Conservation (phyloP, 2,797 vertebrate genomes). For the Manis javanica region DNA sequence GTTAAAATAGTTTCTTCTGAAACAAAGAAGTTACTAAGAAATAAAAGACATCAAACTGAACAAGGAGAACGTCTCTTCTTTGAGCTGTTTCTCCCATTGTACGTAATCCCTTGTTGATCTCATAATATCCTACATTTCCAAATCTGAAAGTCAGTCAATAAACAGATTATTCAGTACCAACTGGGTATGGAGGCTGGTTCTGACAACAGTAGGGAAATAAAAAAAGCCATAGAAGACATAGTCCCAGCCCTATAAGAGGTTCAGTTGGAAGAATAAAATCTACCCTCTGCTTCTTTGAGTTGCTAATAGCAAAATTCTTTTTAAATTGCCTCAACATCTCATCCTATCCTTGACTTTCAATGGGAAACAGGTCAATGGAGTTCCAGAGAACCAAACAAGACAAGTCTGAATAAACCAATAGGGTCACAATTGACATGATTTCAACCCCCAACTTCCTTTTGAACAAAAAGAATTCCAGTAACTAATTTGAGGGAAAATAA, state of each 20-base stretch:
- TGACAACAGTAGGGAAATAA: slow-evolving; percentile 20
- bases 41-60: neutral
- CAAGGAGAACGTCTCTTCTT: neutral
- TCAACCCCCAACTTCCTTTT: neutral
- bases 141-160: slow-evolving; percentile 44
- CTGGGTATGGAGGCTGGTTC: neutral
- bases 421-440: neutral
- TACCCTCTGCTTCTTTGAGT: slow-evolving; percentile 10
- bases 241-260: neutral
- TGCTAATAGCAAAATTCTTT: slow-evolving; percentile 39
- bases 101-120: slow-evolving; percentile 47
- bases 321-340: neutral
- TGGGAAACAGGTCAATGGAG: slow-evolving; percentile 18
- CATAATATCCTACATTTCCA: slow-evolving; percentile 14
- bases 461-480: slow-evolving; percentile 44
- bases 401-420: neutral
- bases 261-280: neutral
- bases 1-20: slow-evolving; percentile 54
- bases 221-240: slow-evolving; percentile 22
- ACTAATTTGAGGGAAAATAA: neutral
- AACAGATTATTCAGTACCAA: slow-evolving; percentile 28
- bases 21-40: slow-evolving; percentile 59
- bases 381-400: neutral
- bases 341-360: slow-evolving; percentile 32
- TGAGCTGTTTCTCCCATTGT: neutral